phyloP scores from a whole-genome alignment of 2,797 vertebrate genomes.

The Helarctos malayanus region DNA sequence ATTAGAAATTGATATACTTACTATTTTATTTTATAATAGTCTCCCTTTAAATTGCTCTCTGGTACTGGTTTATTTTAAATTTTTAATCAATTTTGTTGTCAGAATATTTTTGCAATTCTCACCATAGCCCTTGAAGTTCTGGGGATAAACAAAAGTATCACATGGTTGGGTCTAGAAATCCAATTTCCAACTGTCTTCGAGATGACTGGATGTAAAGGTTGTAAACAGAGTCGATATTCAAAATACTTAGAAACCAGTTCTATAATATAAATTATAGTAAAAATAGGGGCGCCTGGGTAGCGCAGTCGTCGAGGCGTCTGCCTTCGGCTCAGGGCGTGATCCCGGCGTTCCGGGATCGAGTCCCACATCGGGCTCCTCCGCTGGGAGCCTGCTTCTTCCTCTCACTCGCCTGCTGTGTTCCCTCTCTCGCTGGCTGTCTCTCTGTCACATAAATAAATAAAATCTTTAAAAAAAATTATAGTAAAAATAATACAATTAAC shows the following conservation, averaged over 20 bases:
- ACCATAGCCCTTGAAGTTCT: neutral
- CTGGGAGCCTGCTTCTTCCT: too few relatives aligned
- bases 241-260: constrained; percentile 28
- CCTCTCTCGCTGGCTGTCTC: too few relatives aligned
- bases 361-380: too few relatives aligned
- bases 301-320: too few relatives aligned
- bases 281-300: too few relatives aligned
- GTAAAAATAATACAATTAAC: neutral
- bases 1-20: neutral
- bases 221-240: neutral
- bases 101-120: neutral
- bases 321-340: too few relatives aligned
- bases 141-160: neutral
- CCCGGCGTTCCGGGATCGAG: too few relatives aligned
- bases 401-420: too few relatives aligned
- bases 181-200: neutral
- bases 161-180: neutral
- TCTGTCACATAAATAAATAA: too few relatives aligned
- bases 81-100: neutral
- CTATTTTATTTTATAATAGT: neutral
- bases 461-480: too few relatives aligned
- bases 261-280: neutral
- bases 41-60: neutral
- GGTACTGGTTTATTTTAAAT: neutral
- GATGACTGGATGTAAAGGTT: neutral